These are phyloP conservation scores for Sterna hirundo DNA, from an alignment of 2,113 vertebrate species.

Conservation along the genomic window DNA sequence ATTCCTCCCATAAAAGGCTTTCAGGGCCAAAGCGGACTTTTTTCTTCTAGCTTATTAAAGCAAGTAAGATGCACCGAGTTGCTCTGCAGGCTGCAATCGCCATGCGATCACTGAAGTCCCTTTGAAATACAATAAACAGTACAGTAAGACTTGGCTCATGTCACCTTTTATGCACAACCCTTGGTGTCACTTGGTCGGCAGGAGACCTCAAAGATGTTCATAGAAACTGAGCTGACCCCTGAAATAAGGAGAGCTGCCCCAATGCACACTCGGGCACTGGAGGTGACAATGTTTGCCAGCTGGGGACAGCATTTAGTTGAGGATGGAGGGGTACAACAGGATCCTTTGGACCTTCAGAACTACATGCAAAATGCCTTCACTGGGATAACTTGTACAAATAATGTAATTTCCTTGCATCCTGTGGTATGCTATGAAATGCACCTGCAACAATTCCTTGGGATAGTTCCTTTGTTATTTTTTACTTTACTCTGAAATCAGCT, in stretches of 20 bases:
- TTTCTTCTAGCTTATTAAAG: not conserved
- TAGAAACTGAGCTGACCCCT: not conserved
- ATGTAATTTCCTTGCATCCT: not conserved
- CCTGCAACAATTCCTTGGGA: not conserved
- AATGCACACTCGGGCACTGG: accelerated
- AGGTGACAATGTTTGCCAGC: not conserved
- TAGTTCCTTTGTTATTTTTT: not conserved
- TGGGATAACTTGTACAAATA: not conserved
- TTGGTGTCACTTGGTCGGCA: not conserved
- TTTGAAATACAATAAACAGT: not conserved
- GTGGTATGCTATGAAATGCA: not conserved
- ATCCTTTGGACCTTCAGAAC: not conserved
- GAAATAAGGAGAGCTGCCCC: not conserved
- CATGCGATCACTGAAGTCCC: accelerated
- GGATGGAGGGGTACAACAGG: not conserved
- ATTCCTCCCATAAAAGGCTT: not conserved
- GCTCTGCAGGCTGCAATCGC: not conserved
- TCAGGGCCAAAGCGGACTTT: not conserved
- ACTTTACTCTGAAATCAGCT: not conserved
- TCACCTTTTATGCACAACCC: not conserved
- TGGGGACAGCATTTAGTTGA: not conserved
- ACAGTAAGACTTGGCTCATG: not conserved
- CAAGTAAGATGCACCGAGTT: not conserved
- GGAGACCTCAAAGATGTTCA: not conserved
- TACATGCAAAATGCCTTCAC: not conserved